Evolutionary conservation across 30 jellyfish, hydroid and myxozoan genomes (phyloP), one percentile per base, ranked within the genome.

Genomic region (Aurelia sp.): DNA sequence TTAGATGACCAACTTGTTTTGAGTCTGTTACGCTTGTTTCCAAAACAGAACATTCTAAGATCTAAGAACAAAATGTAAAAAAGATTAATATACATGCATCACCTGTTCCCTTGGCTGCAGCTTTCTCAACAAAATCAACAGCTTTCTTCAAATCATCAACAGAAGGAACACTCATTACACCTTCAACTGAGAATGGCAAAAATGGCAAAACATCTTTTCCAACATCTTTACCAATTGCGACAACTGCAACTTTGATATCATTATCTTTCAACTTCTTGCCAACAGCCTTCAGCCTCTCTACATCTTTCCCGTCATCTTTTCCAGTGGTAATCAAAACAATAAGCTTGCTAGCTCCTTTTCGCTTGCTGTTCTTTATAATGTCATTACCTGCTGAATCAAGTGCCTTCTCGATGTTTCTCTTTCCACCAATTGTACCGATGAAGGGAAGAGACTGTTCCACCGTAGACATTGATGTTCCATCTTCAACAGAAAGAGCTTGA

Each of bases 61-160:
- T 0, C 33, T n/a, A n/a, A n/a, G n/a, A n/a, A n/a, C n/a, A n/a
- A 27, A 27, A 27, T 27, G 33, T 27, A 27, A 0, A 27, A 27
- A 2, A 27, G 2, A 27, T 27, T 0, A 27, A 27, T 27, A 27
- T 27, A 0, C 2, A 27, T 27, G 33, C 50, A 38, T 38, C 9
- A 90, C 97, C 88, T 60, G 79, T 73, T 21, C 88, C 21, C 13
- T 67, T 52, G 0, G 97, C 79, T 21, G 68, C 62, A 21, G 97
- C 88, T 30, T 72, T 64, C 35, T 82, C 89, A 21, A 91, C 72
- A 21, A 38, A 22, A n/a, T 47, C 84, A 38, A 38, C 10, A 38
- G 50, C 50, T 4, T 38, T 38, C 50, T 38, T 38, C 50, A 38
- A 7, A 38, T 27, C 40, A 4, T 13, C 38, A 20, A 66, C 62